These are phyloP conservation scores for Ecliptopera silaceata DNA, from an alignment of 2,888 invertebrate genomes.

Conservation along the genomic window DNA sequence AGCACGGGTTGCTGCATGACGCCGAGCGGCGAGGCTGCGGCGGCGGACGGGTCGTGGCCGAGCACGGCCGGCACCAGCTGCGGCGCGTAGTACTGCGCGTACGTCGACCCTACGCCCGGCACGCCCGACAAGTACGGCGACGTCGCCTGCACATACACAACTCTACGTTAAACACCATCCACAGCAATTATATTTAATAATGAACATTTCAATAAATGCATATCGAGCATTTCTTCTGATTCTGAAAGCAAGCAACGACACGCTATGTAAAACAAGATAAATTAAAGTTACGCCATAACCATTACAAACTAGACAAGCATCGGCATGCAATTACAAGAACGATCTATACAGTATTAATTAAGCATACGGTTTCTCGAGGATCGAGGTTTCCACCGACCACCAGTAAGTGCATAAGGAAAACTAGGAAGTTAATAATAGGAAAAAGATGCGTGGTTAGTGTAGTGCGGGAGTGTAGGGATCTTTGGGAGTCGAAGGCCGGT, in stretches of 20 bases:
- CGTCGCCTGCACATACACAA: slow-evolving; percentile 86
- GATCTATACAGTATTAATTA: slow-evolving; percentile 58
- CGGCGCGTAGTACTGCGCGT: slow-evolving; percentile 95
- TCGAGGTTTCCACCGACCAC: slow-evolving; percentile 75
- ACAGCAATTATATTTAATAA: not conserved
- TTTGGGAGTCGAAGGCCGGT: slow-evolving; percentile 47
- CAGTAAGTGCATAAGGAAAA: slow-evolving; percentile 52
- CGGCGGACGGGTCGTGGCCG: slow-evolving; percentile 92
- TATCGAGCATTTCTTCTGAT: slow-evolving; percentile 9
- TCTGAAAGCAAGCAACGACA: slow-evolving; percentile 20
- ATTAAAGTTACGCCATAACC: not conserved
- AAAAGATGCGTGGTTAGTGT: slow-evolving; percentile 33
- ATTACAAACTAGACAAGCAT: slow-evolving; percentile 63
- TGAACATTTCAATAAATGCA: slow-evolving; percentile 4
- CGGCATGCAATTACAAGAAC: slow-evolving; percentile 63
- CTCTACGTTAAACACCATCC: slow-evolving; percentile 26
- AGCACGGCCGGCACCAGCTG: slow-evolving; percentile 95
- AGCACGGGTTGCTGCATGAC: slow-evolving; percentile 93
- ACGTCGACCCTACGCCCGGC: slow-evolving; percentile 94
- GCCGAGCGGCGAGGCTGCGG: slow-evolving; percentile 91
- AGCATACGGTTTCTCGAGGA: slow-evolving; percentile 70
- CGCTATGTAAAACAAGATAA: not conserved
- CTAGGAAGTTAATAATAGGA: slow-evolving; percentile 41
- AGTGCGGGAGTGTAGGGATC: slow-evolving; percentile 37
- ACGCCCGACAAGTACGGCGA: slow-evolving; percentile 96